phyloP scores from a whole-genome alignment of 2,113 vertebrate genomes.

The Suncus etruscus region DNA sequence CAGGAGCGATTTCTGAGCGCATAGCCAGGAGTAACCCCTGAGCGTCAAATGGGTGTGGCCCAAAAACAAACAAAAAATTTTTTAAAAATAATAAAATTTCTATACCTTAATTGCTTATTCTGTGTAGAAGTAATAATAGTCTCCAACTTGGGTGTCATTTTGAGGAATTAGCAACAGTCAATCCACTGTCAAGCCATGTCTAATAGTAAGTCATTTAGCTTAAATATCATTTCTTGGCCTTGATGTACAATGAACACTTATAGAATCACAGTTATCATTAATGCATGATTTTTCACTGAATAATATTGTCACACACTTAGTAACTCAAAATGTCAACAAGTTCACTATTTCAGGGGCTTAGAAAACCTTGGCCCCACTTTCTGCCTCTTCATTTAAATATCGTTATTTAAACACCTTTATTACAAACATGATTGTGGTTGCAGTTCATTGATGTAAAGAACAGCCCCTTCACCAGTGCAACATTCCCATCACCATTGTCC shows the following conservation, averaged over 20 bases:
- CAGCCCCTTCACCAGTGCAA: too few species aligned
- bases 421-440: too few species aligned
- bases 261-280: neutral
- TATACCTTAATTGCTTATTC: neutral
- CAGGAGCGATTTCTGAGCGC: too few species aligned
- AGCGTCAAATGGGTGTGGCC: too few species aligned
- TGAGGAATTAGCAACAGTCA: neutral
- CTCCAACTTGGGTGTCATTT: neutral
- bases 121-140: neutral
- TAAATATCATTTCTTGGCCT: neutral
- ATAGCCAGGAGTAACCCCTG: too few species aligned
- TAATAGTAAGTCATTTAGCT: neutral
- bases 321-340: neutral
- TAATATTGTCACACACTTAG: neutral
- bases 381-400: neutral
- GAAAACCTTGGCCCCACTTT: neutral
- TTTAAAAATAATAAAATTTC: neutral
- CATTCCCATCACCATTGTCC: too few species aligned
- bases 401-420: too few species aligned
- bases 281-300: neutral
- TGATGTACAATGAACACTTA: neutral
- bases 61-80: too few species aligned
- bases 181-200: neutral
- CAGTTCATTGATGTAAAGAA: too few species aligned
- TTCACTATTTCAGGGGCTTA: neutral